Evolutionary conservation across 2,888 invertebrate species (phyloP).

Genomic region (Microplitis deprimator): DNA sequence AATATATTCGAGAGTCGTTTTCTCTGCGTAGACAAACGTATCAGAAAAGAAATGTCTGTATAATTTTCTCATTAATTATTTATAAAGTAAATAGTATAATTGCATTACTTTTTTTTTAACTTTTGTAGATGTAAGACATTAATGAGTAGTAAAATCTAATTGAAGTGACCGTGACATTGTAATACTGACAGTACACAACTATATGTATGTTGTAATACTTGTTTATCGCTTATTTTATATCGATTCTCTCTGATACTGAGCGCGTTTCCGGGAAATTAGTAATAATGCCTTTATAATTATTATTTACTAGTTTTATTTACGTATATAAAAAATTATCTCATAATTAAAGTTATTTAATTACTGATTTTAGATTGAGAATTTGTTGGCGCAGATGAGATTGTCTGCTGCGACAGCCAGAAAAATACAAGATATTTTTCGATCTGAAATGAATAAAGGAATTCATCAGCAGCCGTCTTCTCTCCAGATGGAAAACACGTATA

Average conservation of each 20-base stretch:
- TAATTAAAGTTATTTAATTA: not conserved
- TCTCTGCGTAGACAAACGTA: not conserved
- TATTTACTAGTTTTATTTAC: not conserved
- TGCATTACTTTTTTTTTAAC: not conserved
- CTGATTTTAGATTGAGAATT: conserved; percentile 60
- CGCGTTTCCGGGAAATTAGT: not conserved
- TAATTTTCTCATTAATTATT: not conserved
- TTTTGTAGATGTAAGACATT: not conserved
- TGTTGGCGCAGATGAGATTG: conserved; percentile 64
- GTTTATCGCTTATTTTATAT: conserved; percentile 10
- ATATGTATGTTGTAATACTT: conserved; percentile 5
- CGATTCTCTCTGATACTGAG: not conserved
- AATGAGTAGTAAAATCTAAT: conserved; percentile 11
- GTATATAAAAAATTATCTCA: not conserved
- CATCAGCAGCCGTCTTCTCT: conserved; percentile 77
- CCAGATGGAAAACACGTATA: conserved; percentile 85
- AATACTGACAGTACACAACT: not conserved
- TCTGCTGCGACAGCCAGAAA: conserved; percentile 72
- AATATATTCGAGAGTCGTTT: too few relatives aligned
- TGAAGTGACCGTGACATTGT: conserved; percentile 14
- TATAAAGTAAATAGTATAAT: not conserved
- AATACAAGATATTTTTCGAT: conserved; percentile 76
- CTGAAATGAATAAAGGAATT: conserved; percentile 78
- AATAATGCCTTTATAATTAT: not conserved
- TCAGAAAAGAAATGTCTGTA: not conserved